Evolutionary conservation across 2,888 invertebrate genomes (phyloP).

Genomic region (Machimus atricapillus): DNA sequence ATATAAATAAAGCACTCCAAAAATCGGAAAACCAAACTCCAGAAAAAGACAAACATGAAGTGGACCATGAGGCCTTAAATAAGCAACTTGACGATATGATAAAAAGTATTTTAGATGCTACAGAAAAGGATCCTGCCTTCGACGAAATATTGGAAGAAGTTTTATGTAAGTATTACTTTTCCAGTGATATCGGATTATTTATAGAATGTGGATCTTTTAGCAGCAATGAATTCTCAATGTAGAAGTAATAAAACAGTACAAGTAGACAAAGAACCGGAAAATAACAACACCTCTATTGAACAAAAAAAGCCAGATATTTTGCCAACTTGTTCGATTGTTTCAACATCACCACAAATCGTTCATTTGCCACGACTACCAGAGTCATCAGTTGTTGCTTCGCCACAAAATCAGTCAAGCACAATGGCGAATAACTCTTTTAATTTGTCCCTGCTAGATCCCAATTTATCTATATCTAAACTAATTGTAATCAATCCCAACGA

Average conservation of each 20-base stretch:
- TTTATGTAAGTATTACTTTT: conserved; percentile 49
- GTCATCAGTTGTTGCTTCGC: conserved; percentile 23
- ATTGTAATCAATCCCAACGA: conserved; percentile 58
- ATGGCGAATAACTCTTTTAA: conserved; percentile 29
- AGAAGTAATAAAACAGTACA: conserved; percentile 16
- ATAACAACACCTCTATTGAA: not conserved
- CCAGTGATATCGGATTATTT: not conserved
- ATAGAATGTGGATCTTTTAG: not conserved
- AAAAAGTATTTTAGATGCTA: conserved; percentile 57
- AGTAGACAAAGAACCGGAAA: not conserved
- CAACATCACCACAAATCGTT: not conserved
- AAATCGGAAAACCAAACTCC: conserved; percentile 15
- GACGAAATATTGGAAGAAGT: conserved; percentile 57
- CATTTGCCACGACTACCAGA: not conserved
- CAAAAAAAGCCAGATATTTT: not conserved
- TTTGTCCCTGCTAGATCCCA: conserved; percentile 54
- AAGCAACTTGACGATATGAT: conserved; percentile 55
- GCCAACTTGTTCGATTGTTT: not conserved
- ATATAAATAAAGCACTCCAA: conserved; percentile 54
- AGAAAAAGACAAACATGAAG: conserved; percentile 26
- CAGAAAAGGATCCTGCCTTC: conserved; percentile 58
- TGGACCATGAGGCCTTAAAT: not conserved
- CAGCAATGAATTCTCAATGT: not conserved
- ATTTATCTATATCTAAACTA: conserved; percentile 59
- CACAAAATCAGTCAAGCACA: not conserved